Conservation (phyloP, 2,888 invertebrate genomes). For the Elegia similella region DNA sequence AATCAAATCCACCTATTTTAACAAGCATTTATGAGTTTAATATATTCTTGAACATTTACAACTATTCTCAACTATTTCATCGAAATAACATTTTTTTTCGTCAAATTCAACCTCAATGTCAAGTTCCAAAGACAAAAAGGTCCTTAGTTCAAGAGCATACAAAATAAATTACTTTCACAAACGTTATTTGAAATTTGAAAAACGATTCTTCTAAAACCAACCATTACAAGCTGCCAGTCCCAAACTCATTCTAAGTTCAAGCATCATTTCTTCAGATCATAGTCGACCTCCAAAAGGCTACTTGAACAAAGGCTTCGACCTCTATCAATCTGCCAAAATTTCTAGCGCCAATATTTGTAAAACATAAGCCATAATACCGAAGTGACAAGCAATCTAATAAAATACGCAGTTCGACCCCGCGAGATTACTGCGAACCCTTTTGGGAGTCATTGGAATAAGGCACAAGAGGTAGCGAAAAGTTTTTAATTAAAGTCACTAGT, state of each 20-base stretch:
- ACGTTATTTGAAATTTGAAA: background rate
- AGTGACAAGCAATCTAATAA: constrained; percentile 68
- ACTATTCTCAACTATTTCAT: too few species aligned
- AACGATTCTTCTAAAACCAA: background rate
- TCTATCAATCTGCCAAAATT: constrained; percentile 27
- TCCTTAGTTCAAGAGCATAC: background rate
- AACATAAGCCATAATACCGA: constrained; percentile 58
- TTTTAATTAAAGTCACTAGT: too few species aligned
- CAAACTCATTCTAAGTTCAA: background rate
- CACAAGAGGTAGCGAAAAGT: constrained; percentile 27
- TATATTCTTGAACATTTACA: too few species aligned
- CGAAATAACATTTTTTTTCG: too few species aligned
- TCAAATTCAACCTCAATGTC: too few species aligned
- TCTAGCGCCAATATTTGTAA: constrained; percentile 56
- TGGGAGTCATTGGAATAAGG: constrained; percentile 32
- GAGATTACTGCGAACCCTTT: constrained; percentile 63
- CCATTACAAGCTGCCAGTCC: background rate
- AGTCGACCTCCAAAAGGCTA: constrained; percentile 3
- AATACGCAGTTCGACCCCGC: constrained; percentile 57
- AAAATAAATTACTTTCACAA: background rate
- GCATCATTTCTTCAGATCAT: constrained; percentile 5
- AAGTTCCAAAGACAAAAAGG: background rate
- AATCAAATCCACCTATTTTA: too few species aligned
- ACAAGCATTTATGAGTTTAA: too few species aligned
- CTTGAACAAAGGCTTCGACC: constrained; percentile 14